Base-by-base conservation (phyloP, 1,140 invertebrate genomes). In the Megathymus violae region DNA sequence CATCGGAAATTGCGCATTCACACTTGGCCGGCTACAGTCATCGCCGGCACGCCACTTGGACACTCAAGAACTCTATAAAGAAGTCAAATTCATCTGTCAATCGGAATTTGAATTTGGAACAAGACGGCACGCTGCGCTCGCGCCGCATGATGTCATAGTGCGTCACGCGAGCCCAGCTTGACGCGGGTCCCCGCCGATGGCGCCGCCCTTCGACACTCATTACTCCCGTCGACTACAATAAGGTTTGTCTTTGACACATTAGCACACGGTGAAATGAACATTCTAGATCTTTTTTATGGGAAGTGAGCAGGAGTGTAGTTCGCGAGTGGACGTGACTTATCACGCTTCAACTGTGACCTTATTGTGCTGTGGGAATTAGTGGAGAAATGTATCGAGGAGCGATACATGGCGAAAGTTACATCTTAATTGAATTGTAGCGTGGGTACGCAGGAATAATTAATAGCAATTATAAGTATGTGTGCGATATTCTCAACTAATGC, bases 221-320 rank as follows among this genome's bases (percentile, higher is more conserved):
- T 83, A 82, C 69, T 54, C 59, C 44, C 48, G 67, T 17, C 50
- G 62, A 65, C 62, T 61, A 79, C 76, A 81, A 78, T 67, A 74
- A 77, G 81, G 78, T 69, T 69, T 64, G 74, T 79, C 74, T 80
- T 81, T 81, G 80, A 80, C 76, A 71, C 64, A 76, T 82, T 82
- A 77, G 56, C 67, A 64, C 64, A 88, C 76, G 85, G 75, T 81
- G 63, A 88, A 85, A 61, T 86, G 83, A 79, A 81, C 84, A 88
- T 85, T 85, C 82, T 84, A 79, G 82, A 82, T 84, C 73, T 82
- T 68, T 62, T 78, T 82, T 86, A 86, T 86, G 85, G 85, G 85
- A 88, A 86, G 70, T 79, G 80, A 83, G 52, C 80, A 80, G 64
- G 71, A 51, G 44, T 46, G 16, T 27, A 51, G 75, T 81, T 78